Base-by-base conservation (phyloP, 2,113 vertebrate species). In the Paraplagusia blochii region DNA sequence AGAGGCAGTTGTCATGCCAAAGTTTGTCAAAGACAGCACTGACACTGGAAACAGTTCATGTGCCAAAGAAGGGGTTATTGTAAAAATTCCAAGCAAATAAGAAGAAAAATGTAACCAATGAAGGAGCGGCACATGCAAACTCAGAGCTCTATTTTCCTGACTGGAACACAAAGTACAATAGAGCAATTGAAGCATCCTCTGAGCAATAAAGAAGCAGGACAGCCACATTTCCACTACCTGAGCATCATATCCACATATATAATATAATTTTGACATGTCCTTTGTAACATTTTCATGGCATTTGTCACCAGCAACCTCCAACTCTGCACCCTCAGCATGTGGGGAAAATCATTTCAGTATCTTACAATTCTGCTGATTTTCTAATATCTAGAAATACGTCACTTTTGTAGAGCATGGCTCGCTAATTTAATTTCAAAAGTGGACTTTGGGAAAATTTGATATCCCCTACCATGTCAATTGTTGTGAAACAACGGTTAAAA, bases 111-210 rank as follows among this genome's bases (percentile, higher is more conserved):
- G 49, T 29, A 29, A 63, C 49, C 76, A 79, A 66, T 40, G 40
- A 66, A 46, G 42, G 50, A 42, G 9, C 29, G 55, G 47, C 55
- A 56, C 73, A 70, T 80, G 77, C 72, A 76, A 68, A 73, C 38
- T 66, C 22, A 64, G 4, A 55, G 55, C 38, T 16, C 50, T 66
- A 33, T 66, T 11, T 44, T 43, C 19, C 35, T 44, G 14, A 11
- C 4, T 45, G 19, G 65, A 51, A 70, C 38, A 42, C 14, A 67
- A 16, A 34, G 40, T 54, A 62, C 9, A 53, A 18, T 15, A 44
- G 49, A 55, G 34, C 4, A 60, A 54, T 44, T 33, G 50, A 35
- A 49, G 45, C 43, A 75, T 53, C 66, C 72, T 72, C 70, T 58
- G 8, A 40, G 39, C 22, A 6, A 29, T 29, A 4, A 29, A 6